Conservation (phyloP, 2,888 invertebrate species). For the Philhelius pedissequus region DNA sequence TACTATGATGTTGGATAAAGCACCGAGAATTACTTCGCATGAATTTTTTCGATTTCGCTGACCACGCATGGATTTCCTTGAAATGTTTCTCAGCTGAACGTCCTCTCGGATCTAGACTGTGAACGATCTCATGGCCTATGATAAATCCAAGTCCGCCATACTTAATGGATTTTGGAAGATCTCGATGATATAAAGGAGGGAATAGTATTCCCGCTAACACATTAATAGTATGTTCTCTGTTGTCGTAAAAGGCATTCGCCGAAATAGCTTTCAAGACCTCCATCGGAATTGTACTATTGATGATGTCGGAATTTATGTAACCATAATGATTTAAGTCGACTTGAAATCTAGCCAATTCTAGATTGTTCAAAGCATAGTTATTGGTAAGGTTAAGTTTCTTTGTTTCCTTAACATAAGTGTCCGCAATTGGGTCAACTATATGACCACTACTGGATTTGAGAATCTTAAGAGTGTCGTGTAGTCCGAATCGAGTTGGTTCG, state of each 20-base stretch:
- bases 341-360: constrained; percentile 71
- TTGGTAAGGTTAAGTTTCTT: constrained; percentile 69
- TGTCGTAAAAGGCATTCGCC: constrained; percentile 74
- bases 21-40: neutral
- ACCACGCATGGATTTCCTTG: neutral
- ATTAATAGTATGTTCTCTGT: constrained; percentile 74
- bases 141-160: constrained; percentile 75
- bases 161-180: constrained; percentile 74
- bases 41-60: neutral
- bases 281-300: constrained; percentile 70
- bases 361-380: constrained; percentile 71
- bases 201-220: constrained; percentile 74
- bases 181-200: constrained; percentile 73
- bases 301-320: constrained; percentile 65
- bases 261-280: constrained; percentile 72
- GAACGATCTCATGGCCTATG: constrained; percentile 75
- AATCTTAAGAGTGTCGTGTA: constrained; percentile 71
- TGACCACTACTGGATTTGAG: constrained; percentile 73
- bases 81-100: constrained; percentile 63
- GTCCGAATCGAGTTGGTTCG: constrained; percentile 69
- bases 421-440: constrained; percentile 69
- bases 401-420: constrained; percentile 70
- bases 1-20: constrained; percentile 2
- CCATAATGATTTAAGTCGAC: constrained; percentile 70
- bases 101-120: constrained; percentile 74